phyloP scores from a whole-genome alignment of 2,113 vertebrate species.

The Otocyon megalotis region DNA sequence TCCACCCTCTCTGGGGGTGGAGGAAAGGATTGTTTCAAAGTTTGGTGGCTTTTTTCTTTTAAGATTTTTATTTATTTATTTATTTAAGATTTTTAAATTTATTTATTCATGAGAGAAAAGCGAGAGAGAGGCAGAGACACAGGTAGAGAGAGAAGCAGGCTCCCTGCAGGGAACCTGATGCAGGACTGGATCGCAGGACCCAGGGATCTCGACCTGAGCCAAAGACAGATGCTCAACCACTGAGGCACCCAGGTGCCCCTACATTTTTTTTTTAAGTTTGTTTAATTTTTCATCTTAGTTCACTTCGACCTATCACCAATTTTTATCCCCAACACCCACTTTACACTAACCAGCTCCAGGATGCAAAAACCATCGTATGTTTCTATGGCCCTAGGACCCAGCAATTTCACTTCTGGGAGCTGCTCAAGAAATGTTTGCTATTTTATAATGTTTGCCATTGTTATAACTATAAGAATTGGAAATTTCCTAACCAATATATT shows the following conservation, averaged over 20 bases:
- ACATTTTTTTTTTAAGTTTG: conserved; percentile 31
- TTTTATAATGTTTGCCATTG: neutral
- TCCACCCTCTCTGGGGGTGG: neutral
- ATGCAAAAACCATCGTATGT: neutral
- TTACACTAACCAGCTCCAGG: neutral
- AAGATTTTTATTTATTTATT: neutral
- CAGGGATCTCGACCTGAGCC: no score
- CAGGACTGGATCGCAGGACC: no score
- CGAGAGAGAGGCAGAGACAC: no score
- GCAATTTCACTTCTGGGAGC: neutral
- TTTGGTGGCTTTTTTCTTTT: conserved; percentile 30
- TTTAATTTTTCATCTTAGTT: conserved; percentile 47
- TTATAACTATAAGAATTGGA: neutral
- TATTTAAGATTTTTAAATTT: no score
- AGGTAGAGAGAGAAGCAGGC: no score
- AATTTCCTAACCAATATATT: neutral
- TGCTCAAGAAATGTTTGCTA: neutral
- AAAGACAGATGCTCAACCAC: no score
- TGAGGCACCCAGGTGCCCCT: neutral
- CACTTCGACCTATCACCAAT: neutral
- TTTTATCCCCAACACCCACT: neutral
- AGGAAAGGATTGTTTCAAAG: conserved; percentile 15
- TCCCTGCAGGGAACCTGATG: no score
- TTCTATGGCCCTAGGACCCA: neutral
- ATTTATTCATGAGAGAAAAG: no score